These are phyloP conservation scores for Hoplodrina ambigua DNA, from an alignment of 2,888 invertebrate species.

Conservation along the genomic window DNA sequence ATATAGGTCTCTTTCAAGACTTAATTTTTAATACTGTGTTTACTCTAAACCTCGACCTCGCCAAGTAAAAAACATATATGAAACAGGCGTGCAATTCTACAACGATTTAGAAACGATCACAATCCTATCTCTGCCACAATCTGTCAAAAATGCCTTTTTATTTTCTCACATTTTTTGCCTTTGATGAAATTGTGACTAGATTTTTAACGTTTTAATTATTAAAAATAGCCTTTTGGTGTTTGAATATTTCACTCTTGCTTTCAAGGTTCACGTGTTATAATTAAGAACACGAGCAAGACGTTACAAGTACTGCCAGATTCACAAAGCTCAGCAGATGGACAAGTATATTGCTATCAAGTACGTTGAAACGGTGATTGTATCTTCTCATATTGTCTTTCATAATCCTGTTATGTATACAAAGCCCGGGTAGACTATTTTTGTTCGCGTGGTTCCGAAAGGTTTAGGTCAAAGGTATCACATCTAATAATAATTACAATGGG, in stretches of 20 bases:
- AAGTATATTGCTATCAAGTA: too few relatives aligned
- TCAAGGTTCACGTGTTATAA: background rate
- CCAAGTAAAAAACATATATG: background rate
- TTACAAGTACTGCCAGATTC: background rate
- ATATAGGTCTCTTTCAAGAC: background rate
- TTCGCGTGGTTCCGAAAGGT: background rate
- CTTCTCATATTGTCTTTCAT: background rate
- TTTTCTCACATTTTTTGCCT: too few relatives aligned
- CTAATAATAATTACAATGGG: background rate
- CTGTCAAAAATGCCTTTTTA: too few relatives aligned
- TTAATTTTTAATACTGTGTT: too few relatives aligned
- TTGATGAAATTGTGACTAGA: too few relatives aligned
- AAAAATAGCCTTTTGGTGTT: too few relatives aligned
- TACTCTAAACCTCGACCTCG: background rate
- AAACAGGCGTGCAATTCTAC: too few relatives aligned
- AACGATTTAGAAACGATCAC: too few relatives aligned
- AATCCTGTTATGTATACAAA: background rate
- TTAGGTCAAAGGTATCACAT: conserved; percentile 1
- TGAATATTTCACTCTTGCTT: background rate
- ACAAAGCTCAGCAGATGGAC: background rate
- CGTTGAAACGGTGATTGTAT: background rate
- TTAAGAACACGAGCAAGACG: background rate
- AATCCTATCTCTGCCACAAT: too few relatives aligned
- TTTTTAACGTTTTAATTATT: too few relatives aligned
- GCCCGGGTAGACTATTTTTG: background rate